Base-by-base conservation (phyloP, 2,113 vertebrate species). In the Salvelinus alpinus region DNA sequence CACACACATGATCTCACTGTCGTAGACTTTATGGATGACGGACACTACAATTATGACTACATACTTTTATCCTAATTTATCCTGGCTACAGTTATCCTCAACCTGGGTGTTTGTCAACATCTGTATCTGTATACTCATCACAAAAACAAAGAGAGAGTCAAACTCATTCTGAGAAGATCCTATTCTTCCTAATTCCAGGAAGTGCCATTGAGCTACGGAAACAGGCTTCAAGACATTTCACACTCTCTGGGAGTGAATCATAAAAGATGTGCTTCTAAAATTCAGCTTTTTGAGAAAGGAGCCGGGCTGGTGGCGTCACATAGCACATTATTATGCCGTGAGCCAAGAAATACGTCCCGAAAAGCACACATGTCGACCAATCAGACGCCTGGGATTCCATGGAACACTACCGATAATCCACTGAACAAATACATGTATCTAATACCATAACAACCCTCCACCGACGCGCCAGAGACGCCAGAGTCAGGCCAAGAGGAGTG, bases 321-420 rank as follows among this genome's bases (percentile, higher is more conserved):
- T 29, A 47, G 76, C 72, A 73, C 82, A 67, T 80, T 62, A 79
- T 78, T 62, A 78, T 78, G 83, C 80, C 79, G 77, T 12, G 57
- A 74, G 83, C 84, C 86, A 80, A 81, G 81, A 81, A 87, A 87
- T 82, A 81, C 86, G 77, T 82, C 82, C 78, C 64, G 74, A 87
- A 85, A 88, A 83, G 82, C n/a, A 38, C 79, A 80, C 80, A 57
- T 25, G 25, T 78, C 71, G 72, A 90, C 83, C 84, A 86, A 83
- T 88, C 84, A 84, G 59, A 62, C n/a, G 20, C 59, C 59, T 22
- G 59, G 16, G 85, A 89, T 78, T 71, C 79, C 80, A 89, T 70
- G 82, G 83, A 88, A 90, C 86, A 87, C 86, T 87, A 89, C 87
- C 87, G 78, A 88, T 85, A 87, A 91, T 90, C 83, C 88, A 89